Evolutionary conservation across 1,140 invertebrate genomes (phyloP).

Genomic region (Drosophila tsacasi): DNA sequence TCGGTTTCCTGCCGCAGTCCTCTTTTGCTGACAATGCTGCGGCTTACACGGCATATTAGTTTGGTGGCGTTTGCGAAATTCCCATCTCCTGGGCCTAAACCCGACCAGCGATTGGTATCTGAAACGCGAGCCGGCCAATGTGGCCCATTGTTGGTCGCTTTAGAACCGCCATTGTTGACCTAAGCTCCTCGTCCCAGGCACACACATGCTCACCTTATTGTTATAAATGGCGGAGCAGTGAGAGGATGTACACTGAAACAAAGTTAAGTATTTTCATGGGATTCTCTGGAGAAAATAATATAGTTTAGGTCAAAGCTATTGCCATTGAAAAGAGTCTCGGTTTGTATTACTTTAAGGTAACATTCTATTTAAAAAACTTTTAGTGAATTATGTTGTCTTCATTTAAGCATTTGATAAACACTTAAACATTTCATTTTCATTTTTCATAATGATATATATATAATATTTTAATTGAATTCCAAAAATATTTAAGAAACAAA

Average conservation of each 20-base stretch:
- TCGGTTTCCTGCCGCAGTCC: slow-evolving; percentile 23
- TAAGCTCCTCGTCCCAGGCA: slow-evolving; percentile 11
- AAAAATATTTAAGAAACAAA: not conserved
- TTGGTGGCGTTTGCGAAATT: slow-evolving; percentile 15
- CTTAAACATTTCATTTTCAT: too few species aligned
- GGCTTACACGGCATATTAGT: slow-evolving; percentile 36
- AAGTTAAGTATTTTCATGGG: not conserved
- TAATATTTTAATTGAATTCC: not conserved
- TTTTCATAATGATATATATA: not conserved
- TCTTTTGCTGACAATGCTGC: slow-evolving; percentile 25
- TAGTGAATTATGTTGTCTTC: not conserved
- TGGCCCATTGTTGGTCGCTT: slow-evolving; percentile 41
- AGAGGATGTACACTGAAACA: not conserved
- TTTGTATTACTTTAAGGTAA: not conserved
- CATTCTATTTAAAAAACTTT: not conserved
- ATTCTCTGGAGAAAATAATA: too few species aligned
- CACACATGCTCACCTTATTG: slow-evolving; percentile 34
- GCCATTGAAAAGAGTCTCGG: not conserved
- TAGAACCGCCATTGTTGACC: slow-evolving; percentile 36
- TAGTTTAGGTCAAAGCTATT: not conserved
- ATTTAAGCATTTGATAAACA: too few species aligned
- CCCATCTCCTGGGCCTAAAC: slow-evolving; percentile 21
- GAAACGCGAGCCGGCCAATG: slow-evolving; percentile 25
- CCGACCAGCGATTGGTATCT: slow-evolving; percentile 28
- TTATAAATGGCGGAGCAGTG: slow-evolving; percentile 8